phyloP scores from a whole-genome alignment of 2,888 invertebrate genomes.

The Furcula furcula region DNA sequence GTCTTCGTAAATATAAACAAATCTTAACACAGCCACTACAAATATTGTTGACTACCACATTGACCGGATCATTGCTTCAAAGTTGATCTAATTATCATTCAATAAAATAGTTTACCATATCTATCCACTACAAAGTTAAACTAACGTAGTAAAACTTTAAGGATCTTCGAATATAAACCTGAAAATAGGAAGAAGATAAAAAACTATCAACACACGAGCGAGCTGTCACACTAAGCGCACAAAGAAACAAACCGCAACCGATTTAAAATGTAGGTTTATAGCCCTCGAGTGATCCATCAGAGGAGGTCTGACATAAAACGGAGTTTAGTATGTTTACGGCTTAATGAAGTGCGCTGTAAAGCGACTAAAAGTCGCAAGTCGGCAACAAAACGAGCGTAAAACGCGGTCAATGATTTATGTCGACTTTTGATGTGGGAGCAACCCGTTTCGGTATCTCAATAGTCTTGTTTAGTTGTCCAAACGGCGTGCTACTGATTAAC shows the following conservation, averaged over 20 bases:
- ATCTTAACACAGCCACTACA: no score
- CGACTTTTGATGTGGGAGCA: constrained; percentile 11
- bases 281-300: constrained; percentile 10
- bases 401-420: constrained; percentile 17
- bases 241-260: constrained; percentile 12
- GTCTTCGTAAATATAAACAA: no score
- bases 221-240: constrained; percentile 8
- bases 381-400: constrained; percentile 1
- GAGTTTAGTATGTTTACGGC: constrained; percentile 28
- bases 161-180: neutral
- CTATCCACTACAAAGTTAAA: neutral
- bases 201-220: constrained; percentile 5
- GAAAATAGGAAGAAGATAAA: neutral
- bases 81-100: no score
- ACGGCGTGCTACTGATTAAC: neutral
- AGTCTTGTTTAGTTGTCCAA: neutral
- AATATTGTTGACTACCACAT: no score
- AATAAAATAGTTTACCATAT: neutral
- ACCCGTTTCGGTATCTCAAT: neutral
- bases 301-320: constrained; percentile 9
- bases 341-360: constrained; percentile 25
- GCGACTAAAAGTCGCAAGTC: constrained; percentile 5
- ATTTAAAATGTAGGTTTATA: constrained; percentile 17
- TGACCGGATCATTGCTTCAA: no score
- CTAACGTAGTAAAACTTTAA: neutral